Percentiles rank a stretch among this genome's conserved stretches.
Evolutionary conservation across 2,797 vertebrate species (phyloP).

Genomic region (Buphagus erythrorhynchus): DNA sequence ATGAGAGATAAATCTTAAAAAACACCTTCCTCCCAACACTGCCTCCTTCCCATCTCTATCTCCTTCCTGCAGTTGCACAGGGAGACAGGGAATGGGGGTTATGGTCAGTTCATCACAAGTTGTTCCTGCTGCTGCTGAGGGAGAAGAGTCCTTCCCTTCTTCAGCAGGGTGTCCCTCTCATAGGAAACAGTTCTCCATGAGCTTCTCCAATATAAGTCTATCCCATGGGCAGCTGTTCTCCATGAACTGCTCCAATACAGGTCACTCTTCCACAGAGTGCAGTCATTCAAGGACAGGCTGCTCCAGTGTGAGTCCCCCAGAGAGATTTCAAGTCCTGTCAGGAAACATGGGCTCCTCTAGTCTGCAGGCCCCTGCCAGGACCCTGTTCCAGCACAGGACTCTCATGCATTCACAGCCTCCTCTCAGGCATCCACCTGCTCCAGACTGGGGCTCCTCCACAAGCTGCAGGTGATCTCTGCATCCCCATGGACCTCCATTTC

Average conservation of each 20-base stretch:
- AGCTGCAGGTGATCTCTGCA: background rate
- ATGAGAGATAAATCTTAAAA: background rate
- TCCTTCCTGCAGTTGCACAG: background rate
- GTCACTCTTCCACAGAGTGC: background rate
- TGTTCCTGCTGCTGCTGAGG: background rate
- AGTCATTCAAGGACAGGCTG: background rate
- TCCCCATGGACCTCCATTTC: too few species aligned
- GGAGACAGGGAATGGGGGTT: background rate
- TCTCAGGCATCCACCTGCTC: background rate
- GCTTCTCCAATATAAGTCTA: too few species aligned
- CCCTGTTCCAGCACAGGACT: background rate
- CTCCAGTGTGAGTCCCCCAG: too few species aligned
- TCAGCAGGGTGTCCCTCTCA: background rate
- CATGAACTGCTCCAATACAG: accelerated
- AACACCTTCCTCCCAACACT: accelerated
- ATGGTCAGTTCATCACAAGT: too few species aligned
- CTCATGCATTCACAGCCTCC: background rate
- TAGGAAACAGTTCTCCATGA: background rate
- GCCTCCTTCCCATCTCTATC: background rate
- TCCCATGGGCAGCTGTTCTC: background rate
- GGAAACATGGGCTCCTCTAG: background rate
- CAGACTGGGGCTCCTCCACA: accelerated
- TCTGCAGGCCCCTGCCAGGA: background rate
- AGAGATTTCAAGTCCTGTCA: background rate
- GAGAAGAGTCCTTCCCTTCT: background rate